Base-by-base conservation (phyloP, 2,797 vertebrate species). In the Oreonectes daqikongensis region DNA sequence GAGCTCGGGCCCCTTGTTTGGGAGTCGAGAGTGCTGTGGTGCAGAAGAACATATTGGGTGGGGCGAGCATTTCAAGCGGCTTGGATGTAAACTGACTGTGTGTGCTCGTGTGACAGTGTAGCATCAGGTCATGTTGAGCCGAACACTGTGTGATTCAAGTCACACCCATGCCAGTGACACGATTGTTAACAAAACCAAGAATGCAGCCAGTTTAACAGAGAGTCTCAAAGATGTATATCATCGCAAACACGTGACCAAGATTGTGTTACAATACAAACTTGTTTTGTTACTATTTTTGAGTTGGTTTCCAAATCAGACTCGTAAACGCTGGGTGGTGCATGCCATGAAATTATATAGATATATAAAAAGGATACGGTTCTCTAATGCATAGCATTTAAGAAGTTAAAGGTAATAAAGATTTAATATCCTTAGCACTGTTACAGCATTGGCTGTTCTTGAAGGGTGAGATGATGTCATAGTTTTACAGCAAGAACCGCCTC, bases 1-100 rank as follows among this genome's bases (percentile, higher is more conserved):
- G 89, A 92, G 92, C 90, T 89, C 83, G 90, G 77, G 89, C 84
- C 86, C 86, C 79, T 83, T 84, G 88, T 89, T 84, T 82, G 84
- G 85, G 85, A 85, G 84, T 83, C 72, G 76, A 71, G 79, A 82
- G 86, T 85, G 79, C 66, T 69, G 82, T 75, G n/a, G n/a, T n/a
- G n/a, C n/a, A 65, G 46, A 69, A 78, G 70, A 80, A 84, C 83
- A 80, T 76, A 72, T 75, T 67, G 89, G 91, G 91, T 87, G 72
- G 35, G 53, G 75, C n/a, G 85, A 84, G 87, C 90, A 91, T 93
- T 91, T 89, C 86, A 90, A 90, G 90, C 88, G 81, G 35, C 28
- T 86, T 84, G 76, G 30, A 82, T 88, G 71, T 82, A 63, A 69
- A 79, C 40, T 12, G 60, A 67, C 60, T 78, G 53, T 77, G 40